These are phyloP conservation scores for Litoditis marina DNA, from an alignment of 2,888 invertebrate species.

Conservation along the genomic window DNA sequence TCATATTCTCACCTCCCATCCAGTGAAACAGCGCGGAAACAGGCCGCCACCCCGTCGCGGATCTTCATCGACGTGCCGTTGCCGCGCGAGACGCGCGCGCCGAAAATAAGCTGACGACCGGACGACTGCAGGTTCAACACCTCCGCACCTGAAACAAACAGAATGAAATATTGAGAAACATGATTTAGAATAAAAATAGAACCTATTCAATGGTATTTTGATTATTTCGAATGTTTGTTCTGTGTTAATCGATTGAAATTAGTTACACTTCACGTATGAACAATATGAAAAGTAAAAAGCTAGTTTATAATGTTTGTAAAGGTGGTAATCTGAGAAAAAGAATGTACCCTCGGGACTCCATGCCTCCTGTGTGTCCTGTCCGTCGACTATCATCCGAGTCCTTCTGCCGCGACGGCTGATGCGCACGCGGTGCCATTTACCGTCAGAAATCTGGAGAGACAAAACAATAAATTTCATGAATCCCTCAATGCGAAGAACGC, in stretches of 20 bases:
- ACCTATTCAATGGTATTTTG: no score
- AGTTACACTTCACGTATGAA: no score
- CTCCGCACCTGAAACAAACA: slow-evolving; percentile 63
- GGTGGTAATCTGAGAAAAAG: no score
- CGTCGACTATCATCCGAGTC: slow-evolving; percentile 63
- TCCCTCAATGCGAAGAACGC: no score
- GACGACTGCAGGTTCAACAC: slow-evolving; percentile 77
- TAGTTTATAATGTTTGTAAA: no score
- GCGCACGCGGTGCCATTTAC: slow-evolving; percentile 77
- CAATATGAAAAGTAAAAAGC: no score
- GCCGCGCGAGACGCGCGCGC: slow-evolving; percentile 25
- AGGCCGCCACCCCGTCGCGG: slow-evolving; percentile 82
- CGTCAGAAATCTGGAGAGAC: slow-evolving; percentile 73
- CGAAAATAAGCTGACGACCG: slow-evolving; percentile 36
- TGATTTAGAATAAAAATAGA: no score
- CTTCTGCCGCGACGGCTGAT: slow-evolving; percentile 73
- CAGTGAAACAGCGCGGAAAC: slow-evolving; percentile 81
- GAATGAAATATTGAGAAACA: no score
- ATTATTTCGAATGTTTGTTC: no score
- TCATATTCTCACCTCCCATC: slow-evolving; percentile 62
- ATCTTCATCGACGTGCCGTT: slow-evolving; percentile 62
- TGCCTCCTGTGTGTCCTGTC: slow-evolving; percentile 49
- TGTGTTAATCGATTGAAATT: no score
- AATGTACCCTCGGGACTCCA: slow-evolving; percentile 79
- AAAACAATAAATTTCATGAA: no score